A percentile compares a stretch with the other conserved stretches of the same genome.
These are phyloP conservation scores for Atherinosoma microstoma DNA, from an alignment of 2,797 vertebrate genomes.

Conservation along the genomic window DNA sequence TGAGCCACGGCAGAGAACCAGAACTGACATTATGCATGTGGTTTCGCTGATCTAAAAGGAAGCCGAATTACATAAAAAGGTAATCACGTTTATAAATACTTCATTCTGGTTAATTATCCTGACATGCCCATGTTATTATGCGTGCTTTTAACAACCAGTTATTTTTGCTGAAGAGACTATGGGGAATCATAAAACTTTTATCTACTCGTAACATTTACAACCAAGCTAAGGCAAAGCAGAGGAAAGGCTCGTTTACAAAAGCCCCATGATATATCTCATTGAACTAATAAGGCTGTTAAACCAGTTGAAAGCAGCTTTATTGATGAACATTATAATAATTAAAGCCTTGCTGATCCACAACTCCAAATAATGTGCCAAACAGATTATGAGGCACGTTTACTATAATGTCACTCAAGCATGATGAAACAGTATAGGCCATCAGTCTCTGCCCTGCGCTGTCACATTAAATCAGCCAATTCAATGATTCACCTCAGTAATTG, in stretches of 20 bases:
- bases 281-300: slow-evolving; percentile 22
- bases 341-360: background rate
- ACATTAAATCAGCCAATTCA: background rate
- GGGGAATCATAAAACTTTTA: slow-evolving; percentile 60
- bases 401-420: slow-evolving; percentile 4
- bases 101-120: slow-evolving; percentile 53
- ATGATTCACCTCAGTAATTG: slow-evolving; percentile 5
- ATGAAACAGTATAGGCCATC: slow-evolving; percentile 1
- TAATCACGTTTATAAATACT: slow-evolving; percentile 51
- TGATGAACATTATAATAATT: background rate
- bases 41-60: slow-evolving; percentile 35
- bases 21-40: slow-evolving; percentile 10
- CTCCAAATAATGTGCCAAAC: background rate
- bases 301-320: background rate
- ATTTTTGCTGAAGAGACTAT: slow-evolving; percentile 27
- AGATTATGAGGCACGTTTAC: background rate
- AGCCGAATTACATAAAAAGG: slow-evolving; percentile 43
- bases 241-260: slow-evolving; percentile 29
- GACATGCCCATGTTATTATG: slow-evolving; percentile 34
- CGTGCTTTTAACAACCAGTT: slow-evolving; percentile 27
- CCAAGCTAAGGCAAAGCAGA: slow-evolving; percentile 26
- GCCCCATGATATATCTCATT: slow-evolving; percentile 19
- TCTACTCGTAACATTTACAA: slow-evolving; percentile 46
- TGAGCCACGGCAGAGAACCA: slow-evolving; percentile 9
- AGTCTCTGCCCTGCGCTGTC: background rate